Percentiles rank a stretch among this genome's conserved stretches.
Evolutionary conservation across 2,113 vertebrate genomes (phyloP).

Genomic region (Vidua macroura): DNA sequence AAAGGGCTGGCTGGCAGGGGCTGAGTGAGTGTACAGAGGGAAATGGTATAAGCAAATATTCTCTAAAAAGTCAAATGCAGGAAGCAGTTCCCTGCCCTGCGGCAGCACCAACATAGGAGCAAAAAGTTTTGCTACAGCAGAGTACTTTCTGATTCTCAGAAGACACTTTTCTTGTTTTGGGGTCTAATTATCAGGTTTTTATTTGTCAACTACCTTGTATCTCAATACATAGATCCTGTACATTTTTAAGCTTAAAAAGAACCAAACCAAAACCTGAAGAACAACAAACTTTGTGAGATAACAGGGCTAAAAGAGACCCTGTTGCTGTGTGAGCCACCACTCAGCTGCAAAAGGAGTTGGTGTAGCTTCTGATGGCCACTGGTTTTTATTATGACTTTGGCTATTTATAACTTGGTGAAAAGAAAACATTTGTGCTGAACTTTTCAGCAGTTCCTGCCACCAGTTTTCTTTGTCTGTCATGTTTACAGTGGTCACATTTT

Average conservation of each 20-base stretch:
- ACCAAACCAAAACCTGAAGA: not conserved
- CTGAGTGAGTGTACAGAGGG: not conserved
- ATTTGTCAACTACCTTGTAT: not conserved
- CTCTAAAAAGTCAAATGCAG: not conserved
- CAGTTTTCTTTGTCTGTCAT: not conserved
- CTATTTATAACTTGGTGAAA: not conserved
- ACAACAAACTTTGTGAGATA: not conserved
- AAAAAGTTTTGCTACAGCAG: not conserved
- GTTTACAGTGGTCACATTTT: not conserved
- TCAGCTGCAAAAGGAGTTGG: not conserved
- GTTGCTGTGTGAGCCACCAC: fast-evolving
- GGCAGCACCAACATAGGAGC: not conserved
- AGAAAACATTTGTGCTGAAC: not conserved
- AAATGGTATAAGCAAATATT: not conserved
- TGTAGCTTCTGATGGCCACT: not conserved
- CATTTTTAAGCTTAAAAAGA: not conserved
- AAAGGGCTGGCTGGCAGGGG: not conserved
- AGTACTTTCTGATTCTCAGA: not conserved
- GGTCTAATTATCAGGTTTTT: not conserved
- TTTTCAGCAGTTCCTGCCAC: not conserved
- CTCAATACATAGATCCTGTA: not conserved
- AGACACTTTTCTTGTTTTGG: not conserved
- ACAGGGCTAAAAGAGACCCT: not conserved
- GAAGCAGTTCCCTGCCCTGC: not conserved
- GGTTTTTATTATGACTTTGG: not conserved